Base-by-base conservation (phyloP, 2,797 vertebrate genomes). In the Dicrostonyx torquatus region DNA sequence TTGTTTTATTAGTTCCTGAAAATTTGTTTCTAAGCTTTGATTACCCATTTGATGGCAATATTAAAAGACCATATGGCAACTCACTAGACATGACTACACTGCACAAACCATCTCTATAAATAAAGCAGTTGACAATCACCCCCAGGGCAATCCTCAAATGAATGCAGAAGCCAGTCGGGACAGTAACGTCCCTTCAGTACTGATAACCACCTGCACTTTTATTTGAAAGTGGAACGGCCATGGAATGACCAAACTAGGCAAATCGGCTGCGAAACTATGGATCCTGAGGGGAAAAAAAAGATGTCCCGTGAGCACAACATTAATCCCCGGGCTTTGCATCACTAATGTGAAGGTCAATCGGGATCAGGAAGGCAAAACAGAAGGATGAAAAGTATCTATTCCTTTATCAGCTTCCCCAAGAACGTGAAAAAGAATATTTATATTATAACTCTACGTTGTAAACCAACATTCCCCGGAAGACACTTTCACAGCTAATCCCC, bases 1-100 rank as follows among this genome's bases (percentile, higher is more conserved):
- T 94, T 92, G 93, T 95, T 83, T 97, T 87, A 95, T 5, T 88
- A 92, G 64, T 96, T 96, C 66, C 75, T 97, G 72, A 68, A 97
- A 97, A 95, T 83, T 29, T 55, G 53, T 53, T 95, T 40, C 84
- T 94, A 97, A 97, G 68, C 87, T 97, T 95, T 95, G 73, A 94
- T 95, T 18, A 91, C 22, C 64, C 95, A 95, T 91, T 79, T 96
- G 97, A 97, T 60, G 75, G 72, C 40, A 95, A 95, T 45, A 95
- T 96, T 96, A 90, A 89, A 37, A 92, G 89, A 89, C 91, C 93
- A 97, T 91, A 95, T 91, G 97, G 58, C n/a, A 96, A 78, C 78
- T 94, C 93, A 97, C 85, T 93, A 93, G 3, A 60, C 14, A 64
- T 11, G 0, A 0, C 87, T 97, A 40, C 7, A 84, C 48, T 86